Base-by-base conservation (phyloP, 2,797 vertebrate species). In the Zalophus californianus region DNA sequence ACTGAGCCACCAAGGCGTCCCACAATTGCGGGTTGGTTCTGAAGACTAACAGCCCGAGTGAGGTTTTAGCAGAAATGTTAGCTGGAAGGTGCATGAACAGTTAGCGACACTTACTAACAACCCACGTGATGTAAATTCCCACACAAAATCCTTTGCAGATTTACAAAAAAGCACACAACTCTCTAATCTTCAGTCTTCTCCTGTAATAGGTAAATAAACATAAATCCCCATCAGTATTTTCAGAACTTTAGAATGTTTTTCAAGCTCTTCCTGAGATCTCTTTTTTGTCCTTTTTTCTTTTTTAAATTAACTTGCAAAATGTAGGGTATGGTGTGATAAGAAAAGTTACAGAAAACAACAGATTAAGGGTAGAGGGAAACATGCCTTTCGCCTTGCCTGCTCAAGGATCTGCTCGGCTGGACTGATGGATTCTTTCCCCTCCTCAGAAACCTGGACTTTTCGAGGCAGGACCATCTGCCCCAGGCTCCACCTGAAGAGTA, bases 221-320 rank as follows among this genome's bases (percentile, higher is more conserved):
- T 7, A 66, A 90, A 73, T 85, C 52, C 78, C 52, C 66, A 27
- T n/a, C 58, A 1, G 38, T 70, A 25, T 32, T 48, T 97, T 92
- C 27, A 60, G 50, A 89, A 91, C 32, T 66, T 86, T 11, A 72
- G 78, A 80, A 89, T 70, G 15, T 77, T 90, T 86, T 83, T 58
- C 83, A 83, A 83, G 60, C 38, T 95, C 12, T 62, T 66, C 66
- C 70, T 44, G 54, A 82, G 41, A 48, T n/a, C 41, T n/a, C n/a
- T n/a, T 80, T 80, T 84, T 20, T 86, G 5, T 68, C 8, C 15
- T 86, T 68, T 84, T 44, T 21, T 80, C 21, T n/a, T 54, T 29
- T 44, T 77, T 86, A 44, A 75, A 90, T 66, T 68, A 78, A 93
- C 20, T 93, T 90, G 62, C 15, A 93, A 93, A 91, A 91, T 38